Percentiles rank a stretch among this genome's conserved stretches.
These are phyloP conservation scores for Phoxinus dragarum DNA, from an alignment of 2,797 vertebrate genomes.

Conservation along the genomic window DNA sequence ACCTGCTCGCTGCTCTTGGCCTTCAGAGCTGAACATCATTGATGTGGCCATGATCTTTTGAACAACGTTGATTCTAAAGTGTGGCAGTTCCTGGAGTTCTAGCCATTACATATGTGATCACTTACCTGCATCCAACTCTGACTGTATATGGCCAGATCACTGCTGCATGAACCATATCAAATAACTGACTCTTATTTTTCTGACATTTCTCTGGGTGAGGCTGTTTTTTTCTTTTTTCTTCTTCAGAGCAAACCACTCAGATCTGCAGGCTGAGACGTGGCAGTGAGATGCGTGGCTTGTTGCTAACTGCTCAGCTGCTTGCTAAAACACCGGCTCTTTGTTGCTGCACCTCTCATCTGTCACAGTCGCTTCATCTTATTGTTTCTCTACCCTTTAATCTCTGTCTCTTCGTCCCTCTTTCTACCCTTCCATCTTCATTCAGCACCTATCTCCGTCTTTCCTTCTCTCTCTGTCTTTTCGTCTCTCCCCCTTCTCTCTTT, in stretches of 20 bases:
- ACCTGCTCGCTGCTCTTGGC: not conserved
- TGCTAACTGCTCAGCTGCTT: slow-evolving; percentile 33
- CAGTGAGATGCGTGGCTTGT: slow-evolving; percentile 12
- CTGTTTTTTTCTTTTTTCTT: not conserved
- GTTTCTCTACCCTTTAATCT: slow-evolving; percentile 69
- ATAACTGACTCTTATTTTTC: slow-evolving; percentile 5
- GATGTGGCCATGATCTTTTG: not conserved
- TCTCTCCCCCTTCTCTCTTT: slow-evolving; percentile 13
- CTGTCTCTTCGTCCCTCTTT: slow-evolving; percentile 64
- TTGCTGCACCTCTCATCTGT: slow-evolving; percentile 33
- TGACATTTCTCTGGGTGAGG: slow-evolving; percentile 5
- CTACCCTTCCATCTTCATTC: slow-evolving; percentile 34
- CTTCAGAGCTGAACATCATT: not conserved
- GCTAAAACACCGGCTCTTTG: slow-evolving; percentile 36
- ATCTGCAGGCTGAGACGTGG: slow-evolving; percentile 11
- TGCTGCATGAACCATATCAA: slow-evolving; percentile 2
- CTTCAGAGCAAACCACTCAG: not conserved
- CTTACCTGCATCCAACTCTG: not conserved
- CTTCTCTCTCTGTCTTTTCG: slow-evolving; percentile 4
- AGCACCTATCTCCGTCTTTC: slow-evolving; percentile 14
- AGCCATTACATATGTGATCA: not conserved
- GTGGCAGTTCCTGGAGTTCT: not conserved
- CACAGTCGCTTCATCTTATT: slow-evolving; percentile 60
- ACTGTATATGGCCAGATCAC: not conserved
- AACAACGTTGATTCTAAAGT: slow-evolving; percentile 9